These are phyloP conservation scores for Esox niger DNA, from an alignment of 2,113 vertebrate species.

Conservation along the genomic window DNA sequence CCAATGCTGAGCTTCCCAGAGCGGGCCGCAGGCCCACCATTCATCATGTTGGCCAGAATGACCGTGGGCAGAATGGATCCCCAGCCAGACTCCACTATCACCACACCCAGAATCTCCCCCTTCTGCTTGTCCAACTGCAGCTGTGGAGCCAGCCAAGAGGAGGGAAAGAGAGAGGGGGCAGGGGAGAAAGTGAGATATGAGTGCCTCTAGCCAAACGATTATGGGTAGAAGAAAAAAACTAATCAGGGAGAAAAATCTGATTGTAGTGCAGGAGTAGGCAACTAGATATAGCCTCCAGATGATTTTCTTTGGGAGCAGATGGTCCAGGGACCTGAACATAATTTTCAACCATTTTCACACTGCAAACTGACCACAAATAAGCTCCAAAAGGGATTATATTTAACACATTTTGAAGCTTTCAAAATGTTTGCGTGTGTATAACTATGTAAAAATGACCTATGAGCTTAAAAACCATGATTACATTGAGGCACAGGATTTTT, in stretches of 20 bases:
- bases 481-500: no score
- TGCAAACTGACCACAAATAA: no score
- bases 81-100: slow-evolving; percentile 98
- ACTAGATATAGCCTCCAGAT: no score
- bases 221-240: background rate
- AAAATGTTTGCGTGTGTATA: no score
- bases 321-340: no score
- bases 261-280: no score
- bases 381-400: no score
- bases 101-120: slow-evolving; percentile 96
- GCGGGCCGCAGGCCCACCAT: slow-evolving; percentile 90
- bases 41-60: slow-evolving; percentile 99
- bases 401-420: no score
- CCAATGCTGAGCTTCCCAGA: slow-evolving; percentile 98
- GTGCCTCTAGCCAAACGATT: background rate
- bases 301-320: no score
- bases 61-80: slow-evolving; percentile 97
- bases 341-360: no score
- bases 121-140: slow-evolving; percentile 95
- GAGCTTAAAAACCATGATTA: no score
- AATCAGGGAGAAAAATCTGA: background rate
- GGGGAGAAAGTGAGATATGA: background rate
- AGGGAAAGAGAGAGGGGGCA: background rate
- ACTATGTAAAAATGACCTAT: no score
- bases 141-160: slow-evolving; percentile 59